phyloP scores from a whole-genome alignment of 2,888 invertebrate species.

The Sinopyrophorus schimmeli region DNA sequence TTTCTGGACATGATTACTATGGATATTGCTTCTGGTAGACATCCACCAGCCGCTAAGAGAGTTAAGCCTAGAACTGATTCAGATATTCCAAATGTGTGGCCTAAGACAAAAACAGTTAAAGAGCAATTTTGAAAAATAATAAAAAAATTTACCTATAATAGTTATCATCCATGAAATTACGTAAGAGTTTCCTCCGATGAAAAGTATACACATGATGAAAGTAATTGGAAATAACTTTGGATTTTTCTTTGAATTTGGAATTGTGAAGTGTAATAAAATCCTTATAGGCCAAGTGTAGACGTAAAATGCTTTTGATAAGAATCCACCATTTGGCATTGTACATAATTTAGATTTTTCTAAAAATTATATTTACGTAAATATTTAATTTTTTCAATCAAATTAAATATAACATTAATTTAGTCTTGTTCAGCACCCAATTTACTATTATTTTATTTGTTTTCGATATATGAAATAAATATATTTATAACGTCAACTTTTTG shows the following conservation, averaged over 20 bases:
- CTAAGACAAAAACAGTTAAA: slow-evolving; percentile 48
- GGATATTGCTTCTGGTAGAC: slow-evolving; percentile 81
- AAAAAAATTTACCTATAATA: slow-evolving; percentile 69
- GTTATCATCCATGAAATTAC: slow-evolving; percentile 92
- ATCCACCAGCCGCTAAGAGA: slow-evolving; percentile 87
- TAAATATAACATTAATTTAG: no score
- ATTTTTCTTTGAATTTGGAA: slow-evolving; percentile 70
- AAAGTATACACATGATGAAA: slow-evolving; percentile 83
- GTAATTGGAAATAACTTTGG: slow-evolving; percentile 72
- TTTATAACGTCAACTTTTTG: no score
- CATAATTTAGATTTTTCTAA: neutral
- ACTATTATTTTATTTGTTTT: no score
- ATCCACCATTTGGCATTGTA: slow-evolving; percentile 38
- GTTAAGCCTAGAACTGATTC: slow-evolving; percentile 92
- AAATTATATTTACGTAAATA: no score
- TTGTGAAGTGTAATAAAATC: slow-evolving; percentile 64
- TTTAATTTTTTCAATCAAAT: no score
- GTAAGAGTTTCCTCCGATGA: slow-evolving; percentile 85
- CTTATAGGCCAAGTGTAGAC: slow-evolving; percentile 73
- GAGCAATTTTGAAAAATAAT: neutral
- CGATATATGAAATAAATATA: no score
- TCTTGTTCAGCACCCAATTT: no score
- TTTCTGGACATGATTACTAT: slow-evolving; percentile 83
- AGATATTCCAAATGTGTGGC: slow-evolving; percentile 75
- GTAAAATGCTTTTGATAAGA: slow-evolving; percentile 62